Evolutionary conservation across 2,113 vertebrate genomes (phyloP), one percentile per base, ranked within the genome.

Genomic region (Pteruthius melanotis): DNA sequence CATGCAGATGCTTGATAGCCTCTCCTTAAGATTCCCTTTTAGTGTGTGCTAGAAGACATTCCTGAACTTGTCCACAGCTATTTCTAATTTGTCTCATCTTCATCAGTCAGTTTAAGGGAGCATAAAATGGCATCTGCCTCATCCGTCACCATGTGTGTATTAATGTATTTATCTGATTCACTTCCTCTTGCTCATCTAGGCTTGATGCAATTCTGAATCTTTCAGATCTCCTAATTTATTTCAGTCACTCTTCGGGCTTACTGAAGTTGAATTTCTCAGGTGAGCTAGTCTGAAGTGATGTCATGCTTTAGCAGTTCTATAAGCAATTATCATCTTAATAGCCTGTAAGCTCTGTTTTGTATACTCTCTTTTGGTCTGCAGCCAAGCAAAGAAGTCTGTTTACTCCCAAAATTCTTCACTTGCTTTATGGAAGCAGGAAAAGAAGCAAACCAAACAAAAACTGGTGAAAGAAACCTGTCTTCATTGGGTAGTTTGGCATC

Each of bases 31-130:
- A 97, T 96, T 98, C 87, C n/a, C 89, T 95, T 97, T 96, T 76
- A 89, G 90, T 96, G 87, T 79, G 13, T 27, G 21, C 77, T 79
- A 81, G 95, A 92, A 98, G 94, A 96, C 1, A 0, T 94, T 97
- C 94, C 97, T 97, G 95, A 97, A 97, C 96, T 97, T 98, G 97
- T 98, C 95, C 88, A 95, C 90, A 96, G 94, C 89, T 95, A 95
- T 98, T 98, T 98, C 97, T 98, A 98, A 98, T 98, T 98, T 98
- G 96, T 97, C 95, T 98, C 97, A 97, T 98, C 97, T 98, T 98
- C 97, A 98, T 97, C 97, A 97, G 94, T 98, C 97, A 97, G 96
- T 97, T 98, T 98, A 97, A 98, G 97, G 96, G 93, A 97, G 96
- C 96, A 97, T 97, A 97, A 98, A 98, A 98, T 98, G 97, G 97